Conservation (phyloP, 2,888 invertebrate genomes). For the Tinea trinotella region DNA sequence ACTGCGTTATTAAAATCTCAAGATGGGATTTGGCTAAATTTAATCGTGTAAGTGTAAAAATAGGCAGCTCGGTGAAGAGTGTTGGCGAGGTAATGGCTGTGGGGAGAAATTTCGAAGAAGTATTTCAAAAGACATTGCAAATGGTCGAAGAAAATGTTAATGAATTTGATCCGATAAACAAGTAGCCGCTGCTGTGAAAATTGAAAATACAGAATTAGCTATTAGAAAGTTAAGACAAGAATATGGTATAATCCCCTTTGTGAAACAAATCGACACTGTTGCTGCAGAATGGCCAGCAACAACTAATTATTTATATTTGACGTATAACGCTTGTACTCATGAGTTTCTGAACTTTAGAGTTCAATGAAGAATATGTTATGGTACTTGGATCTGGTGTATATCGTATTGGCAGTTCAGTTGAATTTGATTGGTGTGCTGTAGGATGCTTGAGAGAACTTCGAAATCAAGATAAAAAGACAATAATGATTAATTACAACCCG, state of each 20-base stretch:
- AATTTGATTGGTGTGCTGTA: slow-evolving; percentile 99
- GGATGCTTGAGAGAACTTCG: slow-evolving; percentile 94
- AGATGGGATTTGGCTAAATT: slow-evolving; percentile 99
- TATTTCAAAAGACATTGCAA: slow-evolving; percentile 97
- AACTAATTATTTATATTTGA: slow-evolving; percentile 98
- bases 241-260: slow-evolving; percentile 83
- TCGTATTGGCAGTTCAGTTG: slow-evolving; percentile 98
- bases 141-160: slow-evolving; percentile 97
- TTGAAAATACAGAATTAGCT: slow-evolving; percentile 91
- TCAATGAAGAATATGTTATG: slow-evolving; percentile 85
- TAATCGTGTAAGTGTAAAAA: slow-evolving; percentile 94
- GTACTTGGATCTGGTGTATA: slow-evolving; percentile 97
- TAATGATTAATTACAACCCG: slow-evolving; percentile 99
- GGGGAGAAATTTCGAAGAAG: slow-evolving; percentile 98
- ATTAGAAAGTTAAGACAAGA: slow-evolving; percentile 84
- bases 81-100: slow-evolving; percentile 99
- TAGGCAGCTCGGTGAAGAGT: slow-evolving; percentile 99
- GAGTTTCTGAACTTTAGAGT: too few relatives aligned
- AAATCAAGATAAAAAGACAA: slow-evolving; percentile 89
- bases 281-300: slow-evolving; percentile 99
- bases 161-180: slow-evolving; percentile 99
- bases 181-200: slow-evolving; percentile 87
- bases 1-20: slow-evolving; percentile 99
- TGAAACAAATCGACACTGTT: slow-evolving; percentile 99
- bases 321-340: slow-evolving; percentile 90